phyloP scores from a whole-genome alignment of 2,797 vertebrate genomes.

The Erethizon dorsatum region DNA sequence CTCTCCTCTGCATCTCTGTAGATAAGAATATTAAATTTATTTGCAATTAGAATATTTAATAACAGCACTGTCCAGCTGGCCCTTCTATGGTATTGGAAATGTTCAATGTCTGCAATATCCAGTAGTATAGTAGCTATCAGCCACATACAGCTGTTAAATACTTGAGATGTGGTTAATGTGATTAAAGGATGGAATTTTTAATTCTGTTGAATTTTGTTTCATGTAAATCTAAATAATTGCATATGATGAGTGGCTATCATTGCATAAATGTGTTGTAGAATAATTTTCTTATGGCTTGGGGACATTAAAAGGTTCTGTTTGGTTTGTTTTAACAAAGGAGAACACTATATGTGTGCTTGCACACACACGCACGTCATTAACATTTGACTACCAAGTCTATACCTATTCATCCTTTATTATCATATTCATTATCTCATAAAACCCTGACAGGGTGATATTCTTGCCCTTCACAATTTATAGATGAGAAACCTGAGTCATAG shows the following conservation, averaged over 20 bases:
- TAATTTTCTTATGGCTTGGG: conserved; percentile 42
- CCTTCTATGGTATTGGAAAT: background rate
- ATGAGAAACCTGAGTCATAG: conserved; percentile 53
- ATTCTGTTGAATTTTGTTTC: conserved; percentile 64
- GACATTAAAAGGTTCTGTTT: background rate
- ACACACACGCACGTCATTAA: too few species aligned
- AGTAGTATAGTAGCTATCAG: background rate
- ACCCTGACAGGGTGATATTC: background rate
- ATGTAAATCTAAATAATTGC: conserved; percentile 35
- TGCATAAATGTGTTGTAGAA: background rate
- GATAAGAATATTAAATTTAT: background rate
- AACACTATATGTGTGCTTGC: background rate
- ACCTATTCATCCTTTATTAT: background rate
- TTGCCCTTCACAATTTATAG: conserved; percentile 41
- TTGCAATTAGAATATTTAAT: background rate
- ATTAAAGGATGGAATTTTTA: conserved; percentile 21
- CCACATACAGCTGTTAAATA: background rate
- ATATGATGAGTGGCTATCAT: background rate
- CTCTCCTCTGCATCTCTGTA: background rate
- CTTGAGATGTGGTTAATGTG: background rate
- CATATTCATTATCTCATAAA: background rate
- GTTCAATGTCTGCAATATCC: background rate
- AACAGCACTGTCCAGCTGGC: background rate
- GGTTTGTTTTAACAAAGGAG: background rate
- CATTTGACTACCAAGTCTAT: background rate